Evolutionary conservation across 1,140 invertebrate species (phyloP), one percentile per base, ranked within the genome.

Genomic region (Zaprionus africanus): DNA sequence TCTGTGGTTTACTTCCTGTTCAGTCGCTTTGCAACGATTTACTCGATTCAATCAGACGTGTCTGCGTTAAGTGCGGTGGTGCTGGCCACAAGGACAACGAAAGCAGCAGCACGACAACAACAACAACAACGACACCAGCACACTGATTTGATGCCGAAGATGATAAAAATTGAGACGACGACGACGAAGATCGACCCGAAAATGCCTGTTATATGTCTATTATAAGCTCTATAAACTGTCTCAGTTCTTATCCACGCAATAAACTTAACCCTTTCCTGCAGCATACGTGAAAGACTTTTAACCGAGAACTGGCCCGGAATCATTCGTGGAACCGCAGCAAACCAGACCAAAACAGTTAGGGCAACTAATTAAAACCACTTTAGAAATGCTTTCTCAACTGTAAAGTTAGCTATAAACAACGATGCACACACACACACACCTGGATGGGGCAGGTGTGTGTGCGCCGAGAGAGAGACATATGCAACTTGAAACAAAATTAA

Each of bases 401-500:
- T 90, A 90, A 88, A 88, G 85, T 88, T 88, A 79, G 85, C 85
- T 82, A 90, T 85, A 90, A 85, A 90, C 82, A 84, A 85, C 78
- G 36, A 67, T 22, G n/a, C 41, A 43, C 43, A 53, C 64, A 38
- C 57, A 38, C 54, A 38, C 62, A 67, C 46, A 36, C 46, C 46
- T 38, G 41, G 7, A 57, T 38, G 41, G 7, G 41, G 17, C 58
- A 51, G 36, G 62, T 58, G 19, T 17, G 38, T 36, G 28, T 64
- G 60, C 31, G 31, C 28, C 51, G 60, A 76, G 65, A 46, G 78
- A 84, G 81, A 88, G 73, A 88, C 81, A 84, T 85, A 81, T 88
- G 84, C 79, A 85, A 84, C 78, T 90, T 90, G 85, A 90, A 88
- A 85, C 85, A 85, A 90, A 90, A 88, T 88, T 88, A 84, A 88